These are phyloP conservation scores for Carabus problematicus DNA, from an alignment of 2,888 invertebrate species.

Conservation along the genomic window DNA sequence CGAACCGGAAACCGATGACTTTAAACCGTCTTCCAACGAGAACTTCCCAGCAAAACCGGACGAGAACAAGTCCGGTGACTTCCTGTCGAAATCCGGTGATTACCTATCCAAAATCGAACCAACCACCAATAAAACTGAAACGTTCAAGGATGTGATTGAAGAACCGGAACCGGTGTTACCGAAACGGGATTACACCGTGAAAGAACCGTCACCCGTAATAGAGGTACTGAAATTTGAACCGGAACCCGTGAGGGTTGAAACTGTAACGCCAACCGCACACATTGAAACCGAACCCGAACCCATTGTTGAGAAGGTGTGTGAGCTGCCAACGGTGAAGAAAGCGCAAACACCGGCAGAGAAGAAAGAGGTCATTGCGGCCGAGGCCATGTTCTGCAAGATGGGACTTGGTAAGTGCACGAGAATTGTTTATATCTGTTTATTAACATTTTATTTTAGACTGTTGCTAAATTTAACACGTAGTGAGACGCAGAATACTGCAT, in stretches of 20 bases:
- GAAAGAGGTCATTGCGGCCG: constrained; percentile 65
- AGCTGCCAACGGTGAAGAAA: constrained; percentile 54
- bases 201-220: constrained; percentile 39
- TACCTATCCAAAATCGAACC: background rate
- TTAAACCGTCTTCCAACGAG: constrained; percentile 51
- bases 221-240: constrained; percentile 41
- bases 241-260: constrained; percentile 45
- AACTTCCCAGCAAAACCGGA: constrained; percentile 33
- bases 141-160: constrained; percentile 53
- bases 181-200: constrained; percentile 44
- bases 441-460: constrained; percentile 1
- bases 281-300: constrained; percentile 26
- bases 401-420: constrained; percentile 69
- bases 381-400: constrained; percentile 76
- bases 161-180: constrained; percentile 46
- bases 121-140: constrained; percentile 44
- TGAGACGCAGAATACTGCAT: background rate
- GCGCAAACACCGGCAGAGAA: constrained; percentile 35
- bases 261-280: constrained; percentile 25
- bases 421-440: constrained; percentile 8
- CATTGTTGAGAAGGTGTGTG: constrained; percentile 37
- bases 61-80: constrained; percentile 27
- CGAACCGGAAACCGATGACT: constrained; percentile 63
- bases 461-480: constrained; percentile 24
- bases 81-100: background rate